Base-by-base conservation (phyloP, 2,888 invertebrate species). In the Melieria picta region DNA sequence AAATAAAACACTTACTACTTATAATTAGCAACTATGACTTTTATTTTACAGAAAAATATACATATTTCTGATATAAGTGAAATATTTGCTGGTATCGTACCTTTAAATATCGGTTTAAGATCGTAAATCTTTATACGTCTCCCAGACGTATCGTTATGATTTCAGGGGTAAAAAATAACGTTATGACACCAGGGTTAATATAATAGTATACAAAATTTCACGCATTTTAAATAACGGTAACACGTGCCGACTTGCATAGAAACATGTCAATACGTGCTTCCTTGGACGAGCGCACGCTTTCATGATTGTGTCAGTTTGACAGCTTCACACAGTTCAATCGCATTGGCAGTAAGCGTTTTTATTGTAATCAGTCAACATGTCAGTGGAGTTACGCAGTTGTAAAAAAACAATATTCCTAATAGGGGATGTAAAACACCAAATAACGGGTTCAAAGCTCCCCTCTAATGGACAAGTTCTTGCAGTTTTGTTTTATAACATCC, bases 401-500 rank as follows among this genome's bases (percentile, higher is more conserved):
- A 60, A 64, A 61, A 60, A 72, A 50, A 11, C 7, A 60, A 43
- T 71, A 61, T 69, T 69, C 66, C 52, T 74, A 47, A 48, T 72
- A 42, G 69, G 72, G 46, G 67, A 64, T 45, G 43, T 63, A 57
- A 61, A 58, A 52, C 63, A 69, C 52, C 68, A 71, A 70, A 73
- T 68, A 63, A 73, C 52, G 45, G 68, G 68, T 46, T 64, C 65
- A 68, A 71, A 71, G 47, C 62, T 68, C 65, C 65, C 73, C 42
- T 71, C 68, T 43, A 65, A 67, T 61, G 60, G 71, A 46, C 70
- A 70, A 67, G 66, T 72, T 66, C 60, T 68, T 7, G 50, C 61
- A 43, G 68, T 50, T 61, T 10, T 60, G 45, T 68, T 68, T 68
- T 68, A 16, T n/a, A 69, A 69, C 43, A 69, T 68, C 52, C 63